Evolutionary conservation across 2,113 vertebrate species (phyloP), one percentile per base, ranked within the genome.

Genomic region (Elephas maximus): DNA sequence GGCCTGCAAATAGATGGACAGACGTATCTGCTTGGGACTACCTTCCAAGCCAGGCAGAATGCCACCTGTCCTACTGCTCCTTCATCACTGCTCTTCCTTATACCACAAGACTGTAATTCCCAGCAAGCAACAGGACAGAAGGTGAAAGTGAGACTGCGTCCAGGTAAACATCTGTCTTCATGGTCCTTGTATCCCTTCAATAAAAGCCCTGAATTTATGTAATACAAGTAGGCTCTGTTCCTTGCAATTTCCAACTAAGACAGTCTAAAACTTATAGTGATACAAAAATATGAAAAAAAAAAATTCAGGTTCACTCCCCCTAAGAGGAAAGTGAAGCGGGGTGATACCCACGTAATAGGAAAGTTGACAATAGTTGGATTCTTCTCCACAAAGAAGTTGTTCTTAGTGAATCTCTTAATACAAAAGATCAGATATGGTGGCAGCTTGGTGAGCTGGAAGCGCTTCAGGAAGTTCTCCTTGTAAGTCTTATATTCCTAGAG

Each of bases 321-420:
- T 26, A 41, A 62, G 20, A 44, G 21, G 14, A 24, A 28, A 63
- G 7, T 20, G 8, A 62, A 60, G 44, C 41, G 62, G 6, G 3
- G 4, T 0, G 11, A 21, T 21, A 98, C 99, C 98, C 96, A 99
- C 99, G 99, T 99, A 98, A 99, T 99, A 20, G 99, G 99, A 88
- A 99, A 99, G 98, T 99, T 99, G 96, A 99, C 99, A 1, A 99
- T 99, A 44, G 99, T 99, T 9, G 99, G 99, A 93, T 99, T 99
- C 98, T 99, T 99, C 97, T 99, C 99, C 94, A 99, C 99, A 20
- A 99, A 99, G 98, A 99, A 99, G 98, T 99, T 99, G 98, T 99
- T 99, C 98, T 99, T 99, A 96, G 99, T 99, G 98, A 99, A 99
- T 93, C 99, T 99, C 96, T 99, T 99, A 98, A 99, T 99, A 98